Base-by-base conservation (phyloP, 2,888 invertebrate genomes). In the Beris chalybata region DNA sequence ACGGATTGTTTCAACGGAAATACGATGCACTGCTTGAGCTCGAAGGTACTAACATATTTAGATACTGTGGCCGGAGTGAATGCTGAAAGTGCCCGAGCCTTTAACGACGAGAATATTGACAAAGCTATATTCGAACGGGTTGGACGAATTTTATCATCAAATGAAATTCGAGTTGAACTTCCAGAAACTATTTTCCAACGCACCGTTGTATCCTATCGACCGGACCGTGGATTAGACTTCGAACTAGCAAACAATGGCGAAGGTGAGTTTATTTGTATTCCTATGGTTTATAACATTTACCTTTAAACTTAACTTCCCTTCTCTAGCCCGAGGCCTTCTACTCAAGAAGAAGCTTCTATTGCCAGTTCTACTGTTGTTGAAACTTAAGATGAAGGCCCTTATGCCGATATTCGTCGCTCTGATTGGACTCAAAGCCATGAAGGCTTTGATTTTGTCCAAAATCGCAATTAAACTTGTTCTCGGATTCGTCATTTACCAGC, bases 291-390 rank as follows among this genome's bases (percentile, higher is more conserved):
- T 11, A 53, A 5, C 9, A 38, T 38, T 38, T 38, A 53, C 29
- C 56, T 47, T 47, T 48, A 22, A 22, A 9, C 45, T 53, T 59
- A 57, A 13, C 52, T 30, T 38, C 54, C 47, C 55, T 31, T 13
- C 15, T 48, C 58, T 57, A 90, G 92, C 89, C 74, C 88, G 92
- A 71, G 91, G 90, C 74, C 90, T 90, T 74, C 83, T 89, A 78
- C 83, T 92, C 75, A 92, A 93, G 84, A 92, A 93, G 83, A 93
- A 93, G 79, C 85, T 93, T 56, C 83, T 93, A 70, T 82, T 93
- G 75, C 93, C 93, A 13, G 84, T 92, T 70, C 82, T 93, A 72
- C 82, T 93, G 72, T 84, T 93, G 59, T 81, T 93, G 74, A 93
- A 93, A 81, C 80, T 93, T 75, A 93, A 93, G 81, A 83, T 92